A percentile compares a stretch with the other conserved stretches of the same genome.
These are phyloP conservation scores for Lordiphosa fenestrarum DNA, from an alignment of 2,888 invertebrate species.

Conservation along the genomic window DNA sequence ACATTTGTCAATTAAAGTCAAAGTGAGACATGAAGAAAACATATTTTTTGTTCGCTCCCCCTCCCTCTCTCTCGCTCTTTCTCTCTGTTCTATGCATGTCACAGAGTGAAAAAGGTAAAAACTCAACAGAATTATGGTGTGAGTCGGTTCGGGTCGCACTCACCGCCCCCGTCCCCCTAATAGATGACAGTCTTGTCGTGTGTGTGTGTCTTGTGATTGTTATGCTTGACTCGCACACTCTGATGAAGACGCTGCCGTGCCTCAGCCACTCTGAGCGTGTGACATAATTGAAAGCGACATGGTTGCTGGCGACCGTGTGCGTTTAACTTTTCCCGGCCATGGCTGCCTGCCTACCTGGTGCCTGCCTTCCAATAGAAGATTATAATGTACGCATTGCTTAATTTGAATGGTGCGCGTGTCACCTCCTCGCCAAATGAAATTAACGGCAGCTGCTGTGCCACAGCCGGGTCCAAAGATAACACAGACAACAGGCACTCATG, in stretches of 20 bases:
- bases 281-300: conserved; percentile 70
- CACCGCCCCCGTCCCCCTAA: neutral
- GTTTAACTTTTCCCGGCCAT: conserved; percentile 39
- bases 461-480: conserved; percentile 47
- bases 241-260: conserved; percentile 35
- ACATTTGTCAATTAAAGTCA: conserved; percentile 59
- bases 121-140: conserved; percentile 27
- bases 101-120: conserved; percentile 65
- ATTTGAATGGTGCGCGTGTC: conserved; percentile 60
- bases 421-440: conserved; percentile 11
- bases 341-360: conserved; percentile 12
- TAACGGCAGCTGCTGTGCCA: conserved; percentile 10
- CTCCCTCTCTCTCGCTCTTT: conserved; percentile 9
- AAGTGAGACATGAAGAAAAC: conserved; percentile 3
- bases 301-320: conserved; percentile 42
- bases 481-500: conserved; percentile 55
- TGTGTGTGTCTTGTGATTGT: conserved; percentile 51
- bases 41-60: conserved; percentile 18
- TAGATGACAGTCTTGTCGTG: conserved; percentile 39
- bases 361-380: conserved; percentile 53
- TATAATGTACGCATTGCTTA: conserved; percentile 69
- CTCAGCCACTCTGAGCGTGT: conserved; percentile 40
- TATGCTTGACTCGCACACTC: conserved; percentile 34
- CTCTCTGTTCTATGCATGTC: conserved; percentile 56
- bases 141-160: too few species aligned